Evolutionary conservation across 2,113 vertebrate species (phyloP).

Genomic region (Stigmatopora nigra): DNA sequence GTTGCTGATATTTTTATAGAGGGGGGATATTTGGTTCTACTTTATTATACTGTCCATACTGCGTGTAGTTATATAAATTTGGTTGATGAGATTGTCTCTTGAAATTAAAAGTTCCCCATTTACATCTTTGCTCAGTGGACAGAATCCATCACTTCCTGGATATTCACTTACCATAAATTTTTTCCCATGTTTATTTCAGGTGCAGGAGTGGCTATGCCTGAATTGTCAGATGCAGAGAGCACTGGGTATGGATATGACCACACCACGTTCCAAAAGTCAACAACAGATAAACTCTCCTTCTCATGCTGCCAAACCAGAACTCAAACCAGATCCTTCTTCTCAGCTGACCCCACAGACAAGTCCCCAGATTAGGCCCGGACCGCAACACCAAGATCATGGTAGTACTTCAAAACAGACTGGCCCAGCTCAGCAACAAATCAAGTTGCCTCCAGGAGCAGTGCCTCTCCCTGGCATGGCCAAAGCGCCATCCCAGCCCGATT

Average conservation of each 20-base stretch:
- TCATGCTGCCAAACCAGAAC: constrained; percentile 72
- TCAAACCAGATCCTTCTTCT: constrained; percentile 41
- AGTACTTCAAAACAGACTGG: constrained; percentile 42
- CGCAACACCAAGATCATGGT: constrained; percentile 28
- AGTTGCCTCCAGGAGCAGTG: constrained; percentile 55
- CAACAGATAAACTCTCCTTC: constrained; percentile 89
- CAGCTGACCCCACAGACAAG: constrained; percentile 43
- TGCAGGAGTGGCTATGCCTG: constrained; percentile 96
- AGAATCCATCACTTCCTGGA: not conserved
- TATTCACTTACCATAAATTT: constrained; percentile 4
- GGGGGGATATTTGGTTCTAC: too few species aligned
- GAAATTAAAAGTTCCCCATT: not conserved
- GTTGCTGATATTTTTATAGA: not conserved
- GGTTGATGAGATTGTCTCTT: not conserved
- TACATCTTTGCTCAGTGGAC: not conserved
- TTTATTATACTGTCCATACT: not conserved
- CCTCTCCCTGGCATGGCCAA: constrained; percentile 70
- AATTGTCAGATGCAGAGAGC: constrained; percentile 99
- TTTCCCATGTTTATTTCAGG: constrained; percentile 63
- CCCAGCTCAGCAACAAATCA: constrained; percentile 59
- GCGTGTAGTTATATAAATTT: not conserved
- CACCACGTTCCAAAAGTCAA: constrained; percentile 95
- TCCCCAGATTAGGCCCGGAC: constrained; percentile 39
- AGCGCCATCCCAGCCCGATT: constrained; percentile 76
- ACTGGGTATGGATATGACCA: constrained; percentile 97